Conservation (phyloP, 2,888 invertebrate genomes). For the Formica aserva region DNA sequence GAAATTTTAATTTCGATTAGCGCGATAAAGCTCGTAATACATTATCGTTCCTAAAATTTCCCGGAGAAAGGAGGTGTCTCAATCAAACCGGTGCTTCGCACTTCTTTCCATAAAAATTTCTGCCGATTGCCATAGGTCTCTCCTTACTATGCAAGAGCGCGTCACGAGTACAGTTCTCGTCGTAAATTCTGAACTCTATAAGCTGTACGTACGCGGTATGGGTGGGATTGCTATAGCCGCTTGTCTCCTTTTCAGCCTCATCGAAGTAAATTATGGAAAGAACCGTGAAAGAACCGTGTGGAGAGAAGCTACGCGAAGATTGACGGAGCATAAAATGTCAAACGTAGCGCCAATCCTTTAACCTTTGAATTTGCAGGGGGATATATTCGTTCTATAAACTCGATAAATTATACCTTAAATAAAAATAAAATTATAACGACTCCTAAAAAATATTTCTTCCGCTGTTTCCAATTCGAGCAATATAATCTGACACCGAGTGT, state of each 20-base stretch:
- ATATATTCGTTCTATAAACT: constrained; percentile 16
- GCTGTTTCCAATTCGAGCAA: background rate
- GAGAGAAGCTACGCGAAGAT: constrained; percentile 52
- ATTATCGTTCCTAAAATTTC: background rate
- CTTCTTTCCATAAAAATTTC: constrained; percentile 24
- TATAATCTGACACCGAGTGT: background rate
- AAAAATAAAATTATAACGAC: background rate
- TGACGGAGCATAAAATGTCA: constrained; percentile 44
- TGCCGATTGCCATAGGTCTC: constrained; percentile 51
- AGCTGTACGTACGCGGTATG: constrained; percentile 50
- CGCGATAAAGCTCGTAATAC: background rate
- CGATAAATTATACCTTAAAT: constrained; percentile 10
- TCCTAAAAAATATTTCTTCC: background rate
- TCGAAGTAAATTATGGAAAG: constrained; percentile 67
- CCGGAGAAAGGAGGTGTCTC: background rate
- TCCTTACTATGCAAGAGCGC: constrained; percentile 48
- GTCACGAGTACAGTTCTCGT: constrained; percentile 59
- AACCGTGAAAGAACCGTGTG: constrained; percentile 39
- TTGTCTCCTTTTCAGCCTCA: constrained; percentile 42
- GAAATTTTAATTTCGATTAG: background rate
- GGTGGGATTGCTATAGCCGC: constrained; percentile 45
- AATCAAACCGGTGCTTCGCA: constrained; percentile 19
- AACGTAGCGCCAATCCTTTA: constrained; percentile 9
- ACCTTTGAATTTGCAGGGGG: constrained; percentile 23
- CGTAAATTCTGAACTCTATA: constrained; percentile 68